Conservation (phyloP, 1,140 invertebrate species). For the Trachymyrmex septentrionalis region DNA sequence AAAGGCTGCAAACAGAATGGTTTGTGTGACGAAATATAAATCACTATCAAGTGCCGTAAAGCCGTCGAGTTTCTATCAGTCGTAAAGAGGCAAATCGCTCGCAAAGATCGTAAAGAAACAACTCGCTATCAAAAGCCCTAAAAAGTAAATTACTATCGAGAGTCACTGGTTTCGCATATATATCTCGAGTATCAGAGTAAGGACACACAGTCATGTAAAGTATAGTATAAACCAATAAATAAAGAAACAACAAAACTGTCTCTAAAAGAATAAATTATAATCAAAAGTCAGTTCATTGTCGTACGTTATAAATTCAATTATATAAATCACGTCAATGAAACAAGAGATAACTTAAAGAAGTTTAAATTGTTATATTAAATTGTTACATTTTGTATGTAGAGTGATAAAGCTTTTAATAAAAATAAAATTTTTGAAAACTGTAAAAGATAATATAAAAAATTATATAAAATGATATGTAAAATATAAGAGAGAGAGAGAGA, state of each 20-base stretch:
- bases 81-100: constrained; percentile 35
- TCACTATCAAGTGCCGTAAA: constrained; percentile 35
- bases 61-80: constrained; percentile 18
- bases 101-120: constrained; percentile 20
- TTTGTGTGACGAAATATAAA: constrained; percentile 40
- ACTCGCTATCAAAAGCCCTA: constrained; percentile 19
- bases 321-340: neutral
- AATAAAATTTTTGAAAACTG: neutral
- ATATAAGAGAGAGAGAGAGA: no score
- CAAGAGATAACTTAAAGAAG: neutral
- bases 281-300: neutral
- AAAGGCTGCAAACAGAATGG: neutral
- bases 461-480: no score
- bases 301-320: neutral
- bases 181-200: neutral
- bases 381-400: neutral
- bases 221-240: constrained; percentile 3
- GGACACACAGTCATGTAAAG: neutral
- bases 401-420: neutral
- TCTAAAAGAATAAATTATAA: neutral
- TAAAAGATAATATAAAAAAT: no score
- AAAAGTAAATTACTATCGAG: constrained; percentile 25
- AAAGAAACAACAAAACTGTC: neutral
- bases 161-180: neutral
- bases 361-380: no score